Evolutionary conservation across 2,113 vertebrate species (phyloP).

Genomic region (Paralichthys olivaceus): DNA sequence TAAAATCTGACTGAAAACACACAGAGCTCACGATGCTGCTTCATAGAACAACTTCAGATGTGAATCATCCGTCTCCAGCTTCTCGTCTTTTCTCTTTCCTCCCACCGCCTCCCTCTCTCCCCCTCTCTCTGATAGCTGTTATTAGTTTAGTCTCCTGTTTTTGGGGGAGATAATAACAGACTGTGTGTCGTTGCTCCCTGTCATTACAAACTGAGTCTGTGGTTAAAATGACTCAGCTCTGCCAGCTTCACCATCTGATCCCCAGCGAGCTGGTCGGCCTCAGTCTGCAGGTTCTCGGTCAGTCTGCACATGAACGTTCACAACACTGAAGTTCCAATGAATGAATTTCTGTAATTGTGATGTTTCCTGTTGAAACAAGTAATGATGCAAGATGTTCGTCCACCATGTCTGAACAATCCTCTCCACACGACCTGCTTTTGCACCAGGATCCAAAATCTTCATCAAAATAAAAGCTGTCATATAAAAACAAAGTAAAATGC

Average conservation of each 20-base stretch:
- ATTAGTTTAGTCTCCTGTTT: slow-evolving; percentile 43
- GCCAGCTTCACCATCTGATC: slow-evolving; percentile 48
- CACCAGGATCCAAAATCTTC: too few relatives aligned
- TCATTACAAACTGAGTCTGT: slow-evolving; percentile 47
- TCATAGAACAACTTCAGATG: neutral
- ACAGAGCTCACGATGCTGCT: neutral
- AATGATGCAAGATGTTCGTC: too few relatives aligned
- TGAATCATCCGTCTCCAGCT: neutral
- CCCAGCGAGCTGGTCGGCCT: neutral
- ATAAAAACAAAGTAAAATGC: too few relatives aligned
- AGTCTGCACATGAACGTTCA: too few relatives aligned
- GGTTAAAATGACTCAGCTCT: slow-evolving; percentile 14
- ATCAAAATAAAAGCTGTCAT: too few relatives aligned
- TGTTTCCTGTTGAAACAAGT: too few relatives aligned
- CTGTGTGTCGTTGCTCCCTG: slow-evolving; percentile 18
- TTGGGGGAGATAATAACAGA: slow-evolving; percentile 33
- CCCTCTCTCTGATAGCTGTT: slow-evolving; percentile 48
- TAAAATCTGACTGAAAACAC: too few relatives aligned
- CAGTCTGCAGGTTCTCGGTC: too few relatives aligned
- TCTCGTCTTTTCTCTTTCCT: neutral
- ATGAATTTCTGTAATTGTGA: too few relatives aligned
- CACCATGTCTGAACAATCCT: too few relatives aligned
- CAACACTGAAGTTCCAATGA: too few relatives aligned
- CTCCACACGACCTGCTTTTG: too few relatives aligned
- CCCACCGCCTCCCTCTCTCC: neutral